Base-by-base conservation (phyloP, 2,113 vertebrate species). In the Spea multiplicata region DNA sequence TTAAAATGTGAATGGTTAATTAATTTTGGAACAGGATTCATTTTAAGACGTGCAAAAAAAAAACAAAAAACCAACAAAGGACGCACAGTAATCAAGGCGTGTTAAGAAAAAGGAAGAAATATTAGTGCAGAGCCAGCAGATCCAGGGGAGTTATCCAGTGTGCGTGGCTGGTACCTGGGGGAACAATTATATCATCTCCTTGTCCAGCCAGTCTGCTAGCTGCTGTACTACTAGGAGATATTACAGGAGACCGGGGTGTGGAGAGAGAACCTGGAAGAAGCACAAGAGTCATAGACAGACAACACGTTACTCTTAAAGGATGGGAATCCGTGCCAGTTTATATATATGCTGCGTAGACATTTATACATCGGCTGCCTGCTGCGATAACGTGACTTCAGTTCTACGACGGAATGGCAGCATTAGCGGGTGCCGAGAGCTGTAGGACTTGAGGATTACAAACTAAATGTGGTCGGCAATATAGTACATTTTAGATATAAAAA, bases 191-290 rank as follows among this genome's bases (percentile, higher is more conserved):
- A 88, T 94, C 93, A 88, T 90, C 95, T 91, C 83, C 89, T 88
- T 93, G 92, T 84, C 92, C 94, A 77, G 95, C 94, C 92, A 97
- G 92, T 86, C 91, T 95, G 87, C 93, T 91, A 85, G 95, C 96
- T 84, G 93, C 95, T 85, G 91, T 90, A 81, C 86, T 93, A 93
- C 95, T 97, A 85, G 96, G 94, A 86, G 92, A 90, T 87, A 94
- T 83, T 88, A 97, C 88, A 84, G 94, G 90, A 81, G 94, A 94
- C 84, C 93, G 86, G 86, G 95, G 91, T 83, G 91, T 91, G 88
- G 91, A 87, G 84, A 93, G 87, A 87, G 93, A 91, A 91, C 94
- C 97, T 98, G 92, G 82, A 95, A 94, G 95, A 85, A 82, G 91
- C 90, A 91, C 76, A 91, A 30, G 30, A 30, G 30, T 30, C 30